Percentiles rank a stretch among this genome's conserved stretches.
Evolutionary conservation across 1,140 invertebrate genomes (phyloP).

Genomic region (Lepidurus packardi): DNA sequence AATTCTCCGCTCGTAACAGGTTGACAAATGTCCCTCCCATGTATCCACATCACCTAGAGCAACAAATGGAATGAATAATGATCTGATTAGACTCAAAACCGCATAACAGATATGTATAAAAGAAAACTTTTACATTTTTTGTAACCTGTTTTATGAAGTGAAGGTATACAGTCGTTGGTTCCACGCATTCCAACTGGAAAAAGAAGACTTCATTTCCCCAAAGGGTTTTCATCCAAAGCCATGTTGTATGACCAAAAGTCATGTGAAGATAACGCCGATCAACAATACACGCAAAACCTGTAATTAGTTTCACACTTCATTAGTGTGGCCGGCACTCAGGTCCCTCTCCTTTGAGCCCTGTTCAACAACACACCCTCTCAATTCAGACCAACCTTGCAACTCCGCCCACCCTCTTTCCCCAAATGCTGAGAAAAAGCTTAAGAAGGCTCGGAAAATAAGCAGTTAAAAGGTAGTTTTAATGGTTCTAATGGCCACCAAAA

Average conservation of each 20-base stretch:
- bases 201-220: no score
- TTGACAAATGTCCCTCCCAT: constrained; percentile 9
- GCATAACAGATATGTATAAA: background rate
- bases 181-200: background rate
- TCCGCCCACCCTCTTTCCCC: background rate
- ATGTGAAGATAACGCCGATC: background rate
- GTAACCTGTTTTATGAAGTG: no score
- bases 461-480: background rate
- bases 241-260: no score
- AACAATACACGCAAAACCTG: constrained; percentile 7
- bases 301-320: constrained; percentile 19
- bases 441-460: constrained; percentile 8
- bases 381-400: background rate
- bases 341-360: background rate
- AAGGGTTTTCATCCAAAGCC: no score
- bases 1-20: background rate
- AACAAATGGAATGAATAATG: constrained; percentile 4
- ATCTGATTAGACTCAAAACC: background rate
- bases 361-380: constrained; percentile 11
- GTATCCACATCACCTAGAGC: background rate
- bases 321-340: background rate
- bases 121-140: background rate
- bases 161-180: background rate
- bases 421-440: constrained; percentile 5
- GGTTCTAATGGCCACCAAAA: background rate